phyloP scores from a whole-genome alignment of 1,140 invertebrate genomes.

The Drosophila equinoxialis region DNA sequence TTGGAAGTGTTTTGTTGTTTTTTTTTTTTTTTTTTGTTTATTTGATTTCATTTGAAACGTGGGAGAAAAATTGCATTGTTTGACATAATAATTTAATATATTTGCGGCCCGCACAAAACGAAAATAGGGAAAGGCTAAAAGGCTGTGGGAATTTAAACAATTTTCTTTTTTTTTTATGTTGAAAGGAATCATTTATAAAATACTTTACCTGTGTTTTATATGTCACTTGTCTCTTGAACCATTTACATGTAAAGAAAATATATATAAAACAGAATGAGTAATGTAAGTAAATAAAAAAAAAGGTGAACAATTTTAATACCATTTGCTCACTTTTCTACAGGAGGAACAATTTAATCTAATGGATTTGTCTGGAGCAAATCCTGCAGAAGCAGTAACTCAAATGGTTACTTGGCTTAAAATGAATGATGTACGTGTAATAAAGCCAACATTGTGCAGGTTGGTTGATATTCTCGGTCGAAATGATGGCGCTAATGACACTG shows the following conservation, averaged over 20 bases:
- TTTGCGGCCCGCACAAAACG: not conserved
- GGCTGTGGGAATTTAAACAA: not conserved
- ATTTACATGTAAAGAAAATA: no score
- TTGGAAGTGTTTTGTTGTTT: slow-evolving; percentile 16
- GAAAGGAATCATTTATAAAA: not conserved
- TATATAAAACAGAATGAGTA: no score
- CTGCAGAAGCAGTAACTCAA: no score
- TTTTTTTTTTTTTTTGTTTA: not conserved
- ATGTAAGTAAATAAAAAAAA: no score
- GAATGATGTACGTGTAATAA: not conserved
- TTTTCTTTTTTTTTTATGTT: not conserved
- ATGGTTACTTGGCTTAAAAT: no score
- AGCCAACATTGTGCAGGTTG: not conserved
- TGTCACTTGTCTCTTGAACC: no score
- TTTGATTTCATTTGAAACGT: slow-evolving; percentile 11
- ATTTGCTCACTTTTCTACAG: no score
- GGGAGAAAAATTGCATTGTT: slow-evolving; percentile 15
- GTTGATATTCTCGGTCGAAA: not conserved
- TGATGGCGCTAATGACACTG: not conserved
- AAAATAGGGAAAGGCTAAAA: slow-evolving; percentile 6
- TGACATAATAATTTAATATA: slow-evolving; percentile 7
- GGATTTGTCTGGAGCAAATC: no score
- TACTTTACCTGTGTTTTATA: no score
- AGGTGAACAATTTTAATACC: no score
- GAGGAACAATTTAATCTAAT: no score